Evolutionary conservation across 2,113 vertebrate genomes (phyloP).

Genomic region (Tilapia sparmanii): DNA sequence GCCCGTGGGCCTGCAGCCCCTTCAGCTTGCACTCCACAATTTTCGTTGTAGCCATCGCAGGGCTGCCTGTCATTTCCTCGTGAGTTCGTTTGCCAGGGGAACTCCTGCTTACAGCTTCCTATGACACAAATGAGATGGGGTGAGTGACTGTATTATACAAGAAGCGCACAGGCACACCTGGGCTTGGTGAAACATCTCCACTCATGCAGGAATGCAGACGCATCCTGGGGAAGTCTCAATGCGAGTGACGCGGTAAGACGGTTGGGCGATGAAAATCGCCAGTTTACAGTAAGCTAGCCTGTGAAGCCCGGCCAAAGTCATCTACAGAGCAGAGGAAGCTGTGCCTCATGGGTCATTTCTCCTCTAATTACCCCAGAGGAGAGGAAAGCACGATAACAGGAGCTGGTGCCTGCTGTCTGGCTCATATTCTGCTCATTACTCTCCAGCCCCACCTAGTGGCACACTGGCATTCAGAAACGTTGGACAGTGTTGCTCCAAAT

Average conservation of each 20-base stretch:
- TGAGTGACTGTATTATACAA: not conserved
- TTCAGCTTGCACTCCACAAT: constrained; percentile 69
- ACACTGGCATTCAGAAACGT: not conserved
- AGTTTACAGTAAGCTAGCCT: constrained; percentile 55
- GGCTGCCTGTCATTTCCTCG: constrained; percentile 30
- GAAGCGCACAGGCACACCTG: not conserved
- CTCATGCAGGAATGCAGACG: not conserved
- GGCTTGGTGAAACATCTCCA: not conserved
- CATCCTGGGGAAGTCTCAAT: not conserved
- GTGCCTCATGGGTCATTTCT: constrained; percentile 53
- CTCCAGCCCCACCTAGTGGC: constrained; percentile 60
- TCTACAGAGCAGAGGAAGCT: constrained; percentile 36
- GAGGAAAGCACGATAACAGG: constrained; percentile 8
- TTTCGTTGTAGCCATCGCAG: not conserved
- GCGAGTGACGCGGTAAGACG: not conserved
- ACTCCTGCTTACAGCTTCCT: constrained; percentile 28
- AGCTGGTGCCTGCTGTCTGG: not conserved
- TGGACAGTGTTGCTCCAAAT: not conserved
- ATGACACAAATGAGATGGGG: not conserved
- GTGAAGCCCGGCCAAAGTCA: constrained; percentile 39
- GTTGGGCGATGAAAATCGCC: constrained; percentile 28
- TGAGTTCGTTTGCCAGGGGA: constrained; percentile 49
- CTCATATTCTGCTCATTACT: not conserved
- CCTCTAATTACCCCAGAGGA: constrained; percentile 51
- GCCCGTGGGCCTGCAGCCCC: constrained; percentile 66